phyloP scores from a whole-genome alignment of 2,888 invertebrate species.

The Scotopteryx bipunctaria region DNA sequence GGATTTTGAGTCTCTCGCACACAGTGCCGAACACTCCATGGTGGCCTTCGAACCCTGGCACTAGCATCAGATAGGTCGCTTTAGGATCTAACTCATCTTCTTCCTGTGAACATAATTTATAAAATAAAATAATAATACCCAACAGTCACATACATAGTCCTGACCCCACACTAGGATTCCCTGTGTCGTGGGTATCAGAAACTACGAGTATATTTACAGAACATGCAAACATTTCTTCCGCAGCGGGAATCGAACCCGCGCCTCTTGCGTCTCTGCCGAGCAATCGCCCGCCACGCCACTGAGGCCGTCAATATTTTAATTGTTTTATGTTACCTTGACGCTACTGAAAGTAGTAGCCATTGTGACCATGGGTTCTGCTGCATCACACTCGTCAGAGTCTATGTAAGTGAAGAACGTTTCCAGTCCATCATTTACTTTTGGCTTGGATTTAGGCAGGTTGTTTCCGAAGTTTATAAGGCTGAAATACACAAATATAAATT shows the following conservation, averaged over 20 bases:
- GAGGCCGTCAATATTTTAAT: background rate
- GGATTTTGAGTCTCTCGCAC: constrained; percentile 43
- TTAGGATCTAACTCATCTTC: constrained; percentile 44
- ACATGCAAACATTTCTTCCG: too few relatives aligned
- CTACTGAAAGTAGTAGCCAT: constrained; percentile 31
- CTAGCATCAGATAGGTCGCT: constrained; percentile 42
- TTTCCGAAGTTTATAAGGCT: constrained; percentile 28
- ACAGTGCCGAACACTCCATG: constrained; percentile 38
- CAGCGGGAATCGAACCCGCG: too few relatives aligned
- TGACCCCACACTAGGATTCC: too few relatives aligned
- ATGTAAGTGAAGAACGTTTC: constrained; percentile 32
- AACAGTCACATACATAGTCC: too few relatives aligned
- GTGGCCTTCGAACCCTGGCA: constrained; percentile 51
- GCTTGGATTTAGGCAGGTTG: background rate
- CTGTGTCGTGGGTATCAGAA: too few relatives aligned
- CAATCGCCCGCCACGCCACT: too few relatives aligned
- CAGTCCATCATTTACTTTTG: constrained; percentile 13
- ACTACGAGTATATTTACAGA: too few relatives aligned
- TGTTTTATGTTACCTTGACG: constrained; percentile 20
- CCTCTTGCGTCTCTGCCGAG: too few relatives aligned
- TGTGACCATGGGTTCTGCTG: constrained; percentile 30
- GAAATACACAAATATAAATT: constrained; percentile 13
- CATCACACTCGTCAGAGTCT: constrained; percentile 28
- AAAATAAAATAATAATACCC: background rate
- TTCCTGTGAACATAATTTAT: constrained; percentile 16